A percentile compares a stretch with the other conserved stretches of the same genome.
Conservation (phyloP, 2,888 invertebrate species). For the Lumbricus terrestris region DNA sequence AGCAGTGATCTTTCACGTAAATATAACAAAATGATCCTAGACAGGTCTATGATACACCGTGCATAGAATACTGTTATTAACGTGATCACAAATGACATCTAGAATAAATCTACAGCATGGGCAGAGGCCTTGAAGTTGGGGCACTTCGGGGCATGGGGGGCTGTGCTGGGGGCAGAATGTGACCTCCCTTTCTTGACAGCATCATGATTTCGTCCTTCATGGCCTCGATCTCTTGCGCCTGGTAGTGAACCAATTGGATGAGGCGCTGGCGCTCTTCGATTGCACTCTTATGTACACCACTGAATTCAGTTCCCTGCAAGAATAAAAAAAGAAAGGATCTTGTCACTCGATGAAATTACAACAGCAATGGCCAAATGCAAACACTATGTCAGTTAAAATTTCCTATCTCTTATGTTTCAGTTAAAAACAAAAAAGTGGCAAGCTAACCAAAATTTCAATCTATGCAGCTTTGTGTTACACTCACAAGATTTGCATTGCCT, state of each 20-base stretch:
- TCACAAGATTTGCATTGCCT: not conserved
- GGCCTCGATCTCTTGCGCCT: constrained; percentile 59
- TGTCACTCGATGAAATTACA: not conserved
- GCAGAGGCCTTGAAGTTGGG: not conserved
- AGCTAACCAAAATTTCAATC: not conserved
- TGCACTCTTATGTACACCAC: constrained; percentile 50
- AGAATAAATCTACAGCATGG: not conserved
- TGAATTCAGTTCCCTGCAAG: constrained; percentile 45
- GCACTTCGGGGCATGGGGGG: constrained; percentile 47
- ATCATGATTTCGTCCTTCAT: constrained; percentile 59
- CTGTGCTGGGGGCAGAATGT: constrained; percentile 58
- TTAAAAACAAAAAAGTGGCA: not conserved
- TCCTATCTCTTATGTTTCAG: not conserved
- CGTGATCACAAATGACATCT: not conserved
- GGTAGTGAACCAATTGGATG: constrained; percentile 58
- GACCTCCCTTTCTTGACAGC: constrained; percentile 59
- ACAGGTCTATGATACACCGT: not conserved
- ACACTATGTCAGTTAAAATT: not conserved
- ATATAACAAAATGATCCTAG: not conserved
- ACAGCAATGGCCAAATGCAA: not conserved
- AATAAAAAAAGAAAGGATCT: not conserved
- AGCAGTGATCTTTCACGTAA: not conserved
- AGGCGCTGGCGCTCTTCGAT: constrained; percentile 55
- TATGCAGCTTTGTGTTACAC: not conserved
- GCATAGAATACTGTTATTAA: not conserved